Conservation (phyloP, 1,140 invertebrate species). For the Drosophila miranda region DNA sequence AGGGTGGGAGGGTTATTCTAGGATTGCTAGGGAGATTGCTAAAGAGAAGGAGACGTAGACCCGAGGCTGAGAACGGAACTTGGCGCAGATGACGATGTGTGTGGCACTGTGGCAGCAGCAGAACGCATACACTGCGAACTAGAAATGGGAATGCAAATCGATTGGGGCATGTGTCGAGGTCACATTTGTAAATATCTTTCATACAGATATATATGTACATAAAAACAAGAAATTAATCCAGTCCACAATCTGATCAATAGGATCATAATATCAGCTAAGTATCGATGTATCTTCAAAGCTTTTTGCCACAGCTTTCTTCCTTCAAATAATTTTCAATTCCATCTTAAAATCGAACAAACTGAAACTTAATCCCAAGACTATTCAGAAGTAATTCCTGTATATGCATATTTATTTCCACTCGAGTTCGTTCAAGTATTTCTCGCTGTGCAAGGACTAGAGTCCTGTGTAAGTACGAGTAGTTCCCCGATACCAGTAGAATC, state of each 20-base stretch:
- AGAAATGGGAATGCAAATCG: too few species aligned
- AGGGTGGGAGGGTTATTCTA: background rate
- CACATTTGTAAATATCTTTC: too few species aligned
- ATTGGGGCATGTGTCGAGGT: too few species aligned
- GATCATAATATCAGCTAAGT: too few species aligned
- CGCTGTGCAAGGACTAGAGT: conserved; percentile 14
- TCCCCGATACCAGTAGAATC: conserved; percentile 40
- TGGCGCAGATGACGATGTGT: conserved; percentile 69
- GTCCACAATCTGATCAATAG: too few species aligned
- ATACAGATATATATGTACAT: too few species aligned
- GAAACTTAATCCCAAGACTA: too few species aligned
- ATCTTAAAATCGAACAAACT: too few species aligned
- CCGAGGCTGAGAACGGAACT: conserved; percentile 49
- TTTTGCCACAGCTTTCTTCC: background rate
- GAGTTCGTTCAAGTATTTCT: background rate
- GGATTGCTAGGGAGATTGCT: background rate
- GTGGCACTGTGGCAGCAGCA: conserved; percentile 55
- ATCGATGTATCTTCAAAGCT: too few species aligned
- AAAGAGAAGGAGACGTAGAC: conserved; percentile 31
- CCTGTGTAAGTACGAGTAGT: conserved; percentile 41
- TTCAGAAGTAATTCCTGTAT: too few species aligned
- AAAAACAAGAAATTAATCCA: too few species aligned
- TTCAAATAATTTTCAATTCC: background rate
- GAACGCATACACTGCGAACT: conserved; percentile 45
- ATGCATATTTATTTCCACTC: too few species aligned